Evolutionary conservation across 2,888 invertebrate species (phyloP), one percentile per base, ranked within the genome.

Genomic region (Plusia festucae): DNA sequence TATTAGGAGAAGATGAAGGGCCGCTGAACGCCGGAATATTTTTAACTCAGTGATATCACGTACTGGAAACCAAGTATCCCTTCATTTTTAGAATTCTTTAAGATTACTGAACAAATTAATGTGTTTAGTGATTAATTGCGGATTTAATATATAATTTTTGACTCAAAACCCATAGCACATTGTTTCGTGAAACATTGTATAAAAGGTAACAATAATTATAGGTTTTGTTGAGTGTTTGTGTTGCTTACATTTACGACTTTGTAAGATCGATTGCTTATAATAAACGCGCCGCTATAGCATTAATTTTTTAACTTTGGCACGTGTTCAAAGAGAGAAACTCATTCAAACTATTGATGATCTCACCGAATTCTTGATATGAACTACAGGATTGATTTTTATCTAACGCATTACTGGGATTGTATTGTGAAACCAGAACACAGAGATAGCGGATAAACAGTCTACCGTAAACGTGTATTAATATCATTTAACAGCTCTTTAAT

Each of bases 1-100:
- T 89, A 88, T 87, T 84, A 82, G 83, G 78, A 68, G 73, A 70
- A 84, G 84, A 82, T 81, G 88, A 88, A 91, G 91, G 91, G 91
- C 90, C 88, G 82, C 70, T 76, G 85, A 81, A 82, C 84, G 76
- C 61, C 68, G 70, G 57, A 72, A 81, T 92, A 91, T 91, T 86
- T 91, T 90, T 91, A 91, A 87, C 81, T 76, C 73, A 76, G 79
- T 85, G 88, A 87, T 90, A 88, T 89, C 87, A 87, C 84, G 85
- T 87, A 85, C 83, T 79, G 79, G 85, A 86, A 84, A 80, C 79
- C 85, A 85, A 84, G 83, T 85, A 87, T 87, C 86, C 88, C 88
- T 88, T 85, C 86, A 83, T 86, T 89, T 91, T 88, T 87, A 85
- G 84, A 88, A 87, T 88, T 83, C 82, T 77, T 83, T 78, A 75